Base-by-base conservation (phyloP, 2,797 vertebrate species). In the Galaxias olidus region DNA sequence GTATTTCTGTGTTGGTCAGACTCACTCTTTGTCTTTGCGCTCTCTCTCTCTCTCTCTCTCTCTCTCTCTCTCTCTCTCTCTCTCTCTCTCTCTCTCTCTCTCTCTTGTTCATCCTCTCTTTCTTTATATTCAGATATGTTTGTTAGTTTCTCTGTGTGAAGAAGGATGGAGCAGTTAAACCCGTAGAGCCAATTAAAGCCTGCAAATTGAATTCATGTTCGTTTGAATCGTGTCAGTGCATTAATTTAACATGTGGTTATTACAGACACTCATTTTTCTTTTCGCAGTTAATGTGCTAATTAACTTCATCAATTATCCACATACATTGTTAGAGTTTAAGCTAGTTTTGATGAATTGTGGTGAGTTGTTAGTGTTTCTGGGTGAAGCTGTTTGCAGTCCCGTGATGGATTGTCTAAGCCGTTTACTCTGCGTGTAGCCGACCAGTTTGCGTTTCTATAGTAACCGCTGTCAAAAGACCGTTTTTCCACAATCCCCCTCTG, bases 271-370 rank as follows among this genome's bases (percentile, higher is more conserved):
- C 76, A 79, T 84, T 80, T 74, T 76, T 30, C 30, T 80, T 85
- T 60, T 84, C 84, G 76, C 80, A 75, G 78, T 84, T 81, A 83
- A 84, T 79, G 75, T 84, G 77, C 79, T 87, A 88, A 89, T 88
- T 84, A 85, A 79, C 75, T 50, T 74, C 79, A 84, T 90, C 83
- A 86, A 89, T 89, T 86, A 88, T 75, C 71, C 15, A 71, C 61
- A 71, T 75, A 71, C 74, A 81, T 85, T 88, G 86, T 86, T 85
- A 55, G 71, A 66, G 77, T 79, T 85, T 85, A 84, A 87, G 82
- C 76, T 86, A 80, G 82, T 87, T 89, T 89, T 88, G 84, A 90
- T 88, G 85, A 87, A 86, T 85, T 81, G 70, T 80, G 75, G 83
- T 85, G 80, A 82, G 84, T 82, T 30, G 30, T 30, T 30, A 30